A percentile compares a stretch with the other conserved stretches of the same genome.
These are phyloP conservation scores for Galaxea fascicularis DNA, from an alignment of 92 coral and sea anemone genomes.

Conservation along the genomic window DNA sequence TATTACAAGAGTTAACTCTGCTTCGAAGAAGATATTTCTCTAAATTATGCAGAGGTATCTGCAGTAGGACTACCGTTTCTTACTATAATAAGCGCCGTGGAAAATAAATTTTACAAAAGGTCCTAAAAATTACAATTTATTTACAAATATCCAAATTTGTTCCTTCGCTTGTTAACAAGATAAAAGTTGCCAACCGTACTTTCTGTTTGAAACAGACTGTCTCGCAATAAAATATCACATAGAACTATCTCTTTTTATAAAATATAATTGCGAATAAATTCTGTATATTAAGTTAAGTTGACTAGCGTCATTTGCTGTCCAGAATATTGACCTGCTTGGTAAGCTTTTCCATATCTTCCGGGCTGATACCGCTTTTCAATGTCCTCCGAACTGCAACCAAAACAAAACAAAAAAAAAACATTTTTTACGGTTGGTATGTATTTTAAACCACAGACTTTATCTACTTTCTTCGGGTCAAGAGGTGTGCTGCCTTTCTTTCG, in stretches of 20 bases:
- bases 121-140: conserved; percentile 40
- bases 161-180: not conserved
- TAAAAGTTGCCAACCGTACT: conserved; percentile 8
- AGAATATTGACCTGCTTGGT: conserved; percentile 80
- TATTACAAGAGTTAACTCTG: conserved; percentile 16
- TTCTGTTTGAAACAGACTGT: conserved; percentile 55
- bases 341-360: conserved; percentile 91
- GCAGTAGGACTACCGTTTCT: not conserved
- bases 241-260: conserved; percentile 52
- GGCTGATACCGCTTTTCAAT: conserved; percentile 90
- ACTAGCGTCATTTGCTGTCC: conserved; percentile 69
- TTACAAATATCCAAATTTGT: conserved; percentile 37
- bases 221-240: conserved; percentile 60
- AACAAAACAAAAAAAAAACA: not conserved
- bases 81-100: conserved; percentile 1
- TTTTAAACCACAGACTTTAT: too few relatives aligned
- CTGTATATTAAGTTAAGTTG: conserved; percentile 47
- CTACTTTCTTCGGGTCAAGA: too few relatives aligned
- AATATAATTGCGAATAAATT: conserved; percentile 49
- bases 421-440: not conserved
- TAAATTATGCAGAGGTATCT: not conserved
- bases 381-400: conserved; percentile 89
- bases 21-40: not conserved
- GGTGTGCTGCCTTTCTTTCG: too few relatives aligned
- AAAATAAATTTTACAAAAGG: conserved; percentile 22